Evolutionary conservation across 2,797 vertebrate species (phyloP), one percentile per base, ranked within the genome.

Genomic region (Pseudocheirus occidentalis): DNA sequence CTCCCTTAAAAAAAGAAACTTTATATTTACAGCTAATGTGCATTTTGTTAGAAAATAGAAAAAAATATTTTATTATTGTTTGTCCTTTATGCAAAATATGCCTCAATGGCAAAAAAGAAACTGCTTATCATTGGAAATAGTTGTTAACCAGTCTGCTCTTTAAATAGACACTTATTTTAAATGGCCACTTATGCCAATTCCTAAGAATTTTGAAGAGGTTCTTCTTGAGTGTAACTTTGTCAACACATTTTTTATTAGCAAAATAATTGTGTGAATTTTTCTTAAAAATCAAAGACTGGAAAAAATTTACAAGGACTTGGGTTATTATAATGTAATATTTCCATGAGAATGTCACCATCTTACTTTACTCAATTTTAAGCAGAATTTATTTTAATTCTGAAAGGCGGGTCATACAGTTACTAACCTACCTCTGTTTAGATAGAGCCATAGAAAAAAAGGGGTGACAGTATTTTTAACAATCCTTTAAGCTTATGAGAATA

Each of bases 1-100:
- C 73, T 94, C 96, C 96, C 95, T 96, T 94, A 90, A 81, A 94
- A 95, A 96, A 96, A 96, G 91, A 56, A 96, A 95, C 92, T 66
- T 92, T 93, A 90, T 59, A 40, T 3, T 90, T 53, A 40, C 21
- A 90, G 57, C 92, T 50, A 59, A 24, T 92, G 81, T 91, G 95
- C 92, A 62, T 14, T 81, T 40, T 81, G 18, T 92, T 92, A 93
- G 58, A 96, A 87, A 90, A 95, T 0, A 53, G 28, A 16, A 62
- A 87, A 57, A 93, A 11, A 29, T 90, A 50, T 96, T 92, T 97
- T 92, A 21, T 58, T 91, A 95, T 40, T 95, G 12, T 16, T 28
- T 29, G 91, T 91, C 40, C 50, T 55, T 95, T 95, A 55, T 93
- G 16, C 55, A 90, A 54, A 94, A 90, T 96, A 90, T 53, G 29